Evolutionary conservation across 2,113 vertebrate genomes (phyloP).

Genomic region (Chitala chitala): DNA sequence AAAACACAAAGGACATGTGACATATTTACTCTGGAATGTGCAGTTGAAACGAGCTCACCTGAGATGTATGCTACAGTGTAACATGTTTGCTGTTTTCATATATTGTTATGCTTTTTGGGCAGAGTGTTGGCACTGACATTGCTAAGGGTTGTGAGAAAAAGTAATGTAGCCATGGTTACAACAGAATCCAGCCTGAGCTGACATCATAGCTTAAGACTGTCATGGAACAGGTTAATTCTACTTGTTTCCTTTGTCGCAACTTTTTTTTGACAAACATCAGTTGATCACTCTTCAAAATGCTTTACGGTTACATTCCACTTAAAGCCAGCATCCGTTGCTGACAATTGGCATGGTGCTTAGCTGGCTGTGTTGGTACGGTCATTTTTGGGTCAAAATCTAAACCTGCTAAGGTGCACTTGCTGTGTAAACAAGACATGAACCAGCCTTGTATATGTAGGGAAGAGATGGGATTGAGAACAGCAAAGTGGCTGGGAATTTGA

Average conservation of each 20-base stretch:
- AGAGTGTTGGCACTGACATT: not conserved
- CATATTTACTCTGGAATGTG: not conserved
- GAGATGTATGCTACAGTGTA: not conserved
- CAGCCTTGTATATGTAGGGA: not conserved
- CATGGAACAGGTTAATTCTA: no score
- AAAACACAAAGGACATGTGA: not conserved
- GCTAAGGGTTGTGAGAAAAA: no score
- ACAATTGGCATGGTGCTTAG: slow-evolving; percentile 29
- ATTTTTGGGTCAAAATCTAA: slow-evolving; percentile 49
- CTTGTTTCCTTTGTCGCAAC: not conserved
- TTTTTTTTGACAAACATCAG: not conserved
- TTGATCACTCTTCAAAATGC: not conserved
- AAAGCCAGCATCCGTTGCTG: not conserved
- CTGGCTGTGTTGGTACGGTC: slow-evolving; percentile 26
- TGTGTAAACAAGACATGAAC: slow-evolving; percentile 28
- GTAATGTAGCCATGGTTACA: no score
- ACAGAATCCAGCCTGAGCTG: no score
- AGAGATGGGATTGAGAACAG: not conserved
- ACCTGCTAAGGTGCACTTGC: slow-evolving; percentile 37
- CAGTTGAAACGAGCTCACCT: not conserved
- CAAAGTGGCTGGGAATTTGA: no score
- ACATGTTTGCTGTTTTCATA: not conserved
- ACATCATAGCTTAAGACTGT: no score
- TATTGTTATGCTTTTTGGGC: slow-evolving; percentile 5
- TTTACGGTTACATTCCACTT: not conserved